Percentiles rank a stretch among this genome's conserved stretches.
Conservation (phyloP, 2,888 invertebrate species). For the Limenitis camilla region DNA sequence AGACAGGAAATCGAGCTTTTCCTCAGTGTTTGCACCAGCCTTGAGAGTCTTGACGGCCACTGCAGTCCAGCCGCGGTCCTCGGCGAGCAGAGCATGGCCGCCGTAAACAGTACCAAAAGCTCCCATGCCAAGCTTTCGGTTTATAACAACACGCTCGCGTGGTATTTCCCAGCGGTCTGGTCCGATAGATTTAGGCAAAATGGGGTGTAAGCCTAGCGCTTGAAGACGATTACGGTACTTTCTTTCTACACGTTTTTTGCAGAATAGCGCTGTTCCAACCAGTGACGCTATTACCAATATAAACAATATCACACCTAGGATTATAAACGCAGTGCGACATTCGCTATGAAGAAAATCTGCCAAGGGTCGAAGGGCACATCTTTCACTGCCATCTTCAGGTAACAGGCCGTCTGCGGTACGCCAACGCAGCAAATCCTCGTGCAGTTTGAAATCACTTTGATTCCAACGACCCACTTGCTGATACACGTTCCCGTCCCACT, state of each 20-base stretch:
- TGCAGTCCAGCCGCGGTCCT: conserved; percentile 81
- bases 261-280: conserved; percentile 40
- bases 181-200: conserved; percentile 39
- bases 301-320: conserved; percentile 37
- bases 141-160: conserved; percentile 88
- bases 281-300: conserved; percentile 38
- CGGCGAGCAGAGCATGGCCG: conserved; percentile 84
- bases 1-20: conserved; percentile 91
- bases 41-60: conserved; percentile 94
- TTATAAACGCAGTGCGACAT: conserved; percentile 82
- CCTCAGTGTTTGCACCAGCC: conserved; percentile 85
- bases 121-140: conserved; percentile 89
- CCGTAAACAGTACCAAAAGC: conserved; percentile 95
- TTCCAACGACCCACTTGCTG: conserved; percentile 81
- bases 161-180: conserved; percentile 93
- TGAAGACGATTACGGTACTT: conserved; percentile 47
- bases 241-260: conserved; percentile 49
- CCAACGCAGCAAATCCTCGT: conserved; percentile 80
- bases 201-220: conserved; percentile 50
- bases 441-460: conserved; percentile 84
- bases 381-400: conserved; percentile 81
- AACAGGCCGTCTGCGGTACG: conserved; percentile 70
- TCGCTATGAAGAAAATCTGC: conserved; percentile 79
- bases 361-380: conserved; percentile 80
- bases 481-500: conserved; percentile 70